Conservation (phyloP, 1,140 invertebrate genomes). For the Calycopis cecrops region DNA sequence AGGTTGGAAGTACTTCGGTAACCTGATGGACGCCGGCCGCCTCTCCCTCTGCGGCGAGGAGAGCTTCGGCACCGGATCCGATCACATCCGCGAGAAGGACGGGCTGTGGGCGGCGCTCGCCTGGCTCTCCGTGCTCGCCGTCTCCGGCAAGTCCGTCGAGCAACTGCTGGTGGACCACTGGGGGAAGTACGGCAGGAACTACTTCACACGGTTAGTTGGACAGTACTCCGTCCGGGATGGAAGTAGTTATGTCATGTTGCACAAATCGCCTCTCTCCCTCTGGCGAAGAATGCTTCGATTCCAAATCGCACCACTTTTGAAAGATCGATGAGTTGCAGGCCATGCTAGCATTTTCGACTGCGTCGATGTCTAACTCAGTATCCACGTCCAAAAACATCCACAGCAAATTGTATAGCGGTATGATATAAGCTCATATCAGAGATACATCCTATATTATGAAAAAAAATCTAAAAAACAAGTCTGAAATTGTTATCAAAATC, state of each 20-base stretch:
- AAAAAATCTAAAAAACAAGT: no score
- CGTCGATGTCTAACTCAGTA: no score
- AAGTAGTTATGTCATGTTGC: conserved; percentile 91
- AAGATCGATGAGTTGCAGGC: no score
- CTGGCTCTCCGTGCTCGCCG: conserved; percentile 92
- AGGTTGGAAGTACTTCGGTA: conserved; percentile 97
- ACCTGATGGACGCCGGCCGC: conserved; percentile 97
- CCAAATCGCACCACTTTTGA: no score
- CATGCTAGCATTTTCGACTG: no score
- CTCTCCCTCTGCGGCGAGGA: conserved; percentile 98
- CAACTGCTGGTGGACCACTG: conserved; percentile 92
- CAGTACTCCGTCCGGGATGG: conserved; percentile 76
- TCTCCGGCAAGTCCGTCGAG: conserved; percentile 84
- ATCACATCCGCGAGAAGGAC: conserved; percentile 97
- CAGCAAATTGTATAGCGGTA: no score
- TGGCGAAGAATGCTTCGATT: no score
- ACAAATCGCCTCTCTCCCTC: conserved; percentile 86
- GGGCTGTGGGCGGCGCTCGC: conserved; percentile 98
- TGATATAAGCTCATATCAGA: no score
- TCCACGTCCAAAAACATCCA: no score
- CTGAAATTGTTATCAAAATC: no score
- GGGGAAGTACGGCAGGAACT: conserved; percentile 95
- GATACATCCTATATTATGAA: no score
- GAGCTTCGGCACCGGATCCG: conserved; percentile 96
- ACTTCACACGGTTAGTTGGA: conserved; percentile 88